Evolutionary conservation across 2,888 invertebrate species (phyloP).

Genomic region (Meliscaeva auricollis): DNA sequence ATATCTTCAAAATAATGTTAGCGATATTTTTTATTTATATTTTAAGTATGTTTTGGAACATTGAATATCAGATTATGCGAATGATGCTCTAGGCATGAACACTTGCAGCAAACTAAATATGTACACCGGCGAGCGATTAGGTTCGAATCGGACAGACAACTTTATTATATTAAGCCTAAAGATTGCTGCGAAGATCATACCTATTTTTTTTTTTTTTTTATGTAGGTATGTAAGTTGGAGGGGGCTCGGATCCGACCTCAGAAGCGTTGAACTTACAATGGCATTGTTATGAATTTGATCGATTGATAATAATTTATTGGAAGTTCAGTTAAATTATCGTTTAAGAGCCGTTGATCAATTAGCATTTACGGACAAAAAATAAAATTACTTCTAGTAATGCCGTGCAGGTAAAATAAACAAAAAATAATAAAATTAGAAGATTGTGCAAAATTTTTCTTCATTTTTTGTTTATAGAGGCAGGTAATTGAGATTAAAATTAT

Average conservation of each 20-base stretch:
- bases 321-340: conserved; percentile 56
- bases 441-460: no score
- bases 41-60: background rate
- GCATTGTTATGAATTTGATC: conserved; percentile 51
- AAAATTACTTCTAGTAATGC: no score
- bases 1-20: no score
- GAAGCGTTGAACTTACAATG: background rate
- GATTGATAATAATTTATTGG: conserved; percentile 50
- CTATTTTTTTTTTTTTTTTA: no score
- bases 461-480: no score
- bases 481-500: no score
- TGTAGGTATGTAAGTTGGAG: conserved; percentile 26
- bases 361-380: no score
- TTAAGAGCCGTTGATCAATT: conserved; percentile 42
- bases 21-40: background rate
- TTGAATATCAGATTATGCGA: background rate
- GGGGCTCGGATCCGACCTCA: background rate
- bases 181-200: conserved; percentile 49
- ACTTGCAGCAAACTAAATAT: conserved; percentile 63
- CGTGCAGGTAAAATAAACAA: no score
- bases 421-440: no score
- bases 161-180: conserved; percentile 43
- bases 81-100: conserved; percentile 57
- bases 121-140: conserved; percentile 42
- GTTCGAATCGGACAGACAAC: conserved; percentile 46